phyloP scores from a whole-genome alignment of 1,140 invertebrate genomes.

The Geopemphigus sp. region DNA sequence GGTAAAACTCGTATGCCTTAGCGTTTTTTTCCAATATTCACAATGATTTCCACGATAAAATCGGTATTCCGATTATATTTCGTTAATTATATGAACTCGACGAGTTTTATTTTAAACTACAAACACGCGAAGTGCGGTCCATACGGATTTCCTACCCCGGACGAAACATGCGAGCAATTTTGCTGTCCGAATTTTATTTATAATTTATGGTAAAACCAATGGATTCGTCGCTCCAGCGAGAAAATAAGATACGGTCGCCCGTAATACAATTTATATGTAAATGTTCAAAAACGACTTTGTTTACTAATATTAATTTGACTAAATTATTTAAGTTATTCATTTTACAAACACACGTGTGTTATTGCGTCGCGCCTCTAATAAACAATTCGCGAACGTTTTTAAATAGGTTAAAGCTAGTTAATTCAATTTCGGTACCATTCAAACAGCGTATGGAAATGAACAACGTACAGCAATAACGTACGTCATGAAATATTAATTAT shows the following conservation, averaged over 20 bases:
- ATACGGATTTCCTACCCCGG: too few species aligned
- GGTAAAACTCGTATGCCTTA: too few species aligned
- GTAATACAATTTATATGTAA: neutral
- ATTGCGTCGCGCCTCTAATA: neutral
- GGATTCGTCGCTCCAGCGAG: neutral
- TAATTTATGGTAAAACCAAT: neutral
- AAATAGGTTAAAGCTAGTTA: neutral
- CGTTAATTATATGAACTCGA: too few species aligned
- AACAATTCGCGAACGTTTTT: neutral
- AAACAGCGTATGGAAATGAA: neutral
- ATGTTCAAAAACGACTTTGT: constrained; percentile 6
- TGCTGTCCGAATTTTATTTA: neutral
- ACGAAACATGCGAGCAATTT: too few species aligned
- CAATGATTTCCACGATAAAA: too few species aligned
- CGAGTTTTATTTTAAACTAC: too few species aligned
- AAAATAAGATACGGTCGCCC: neutral
- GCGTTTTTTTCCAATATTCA: too few species aligned
- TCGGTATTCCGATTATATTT: too few species aligned
- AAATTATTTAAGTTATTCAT: neutral
- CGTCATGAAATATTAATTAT: neutral
- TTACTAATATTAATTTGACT: neutral
- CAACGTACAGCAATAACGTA: neutral
- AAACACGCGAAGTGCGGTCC: too few species aligned
- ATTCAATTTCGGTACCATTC: neutral
- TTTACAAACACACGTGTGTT: neutral